Evolutionary conservation across 2,113 vertebrate genomes (phyloP), one percentile per base, ranked within the genome.

Genomic region (Loxodonta africana): DNA sequence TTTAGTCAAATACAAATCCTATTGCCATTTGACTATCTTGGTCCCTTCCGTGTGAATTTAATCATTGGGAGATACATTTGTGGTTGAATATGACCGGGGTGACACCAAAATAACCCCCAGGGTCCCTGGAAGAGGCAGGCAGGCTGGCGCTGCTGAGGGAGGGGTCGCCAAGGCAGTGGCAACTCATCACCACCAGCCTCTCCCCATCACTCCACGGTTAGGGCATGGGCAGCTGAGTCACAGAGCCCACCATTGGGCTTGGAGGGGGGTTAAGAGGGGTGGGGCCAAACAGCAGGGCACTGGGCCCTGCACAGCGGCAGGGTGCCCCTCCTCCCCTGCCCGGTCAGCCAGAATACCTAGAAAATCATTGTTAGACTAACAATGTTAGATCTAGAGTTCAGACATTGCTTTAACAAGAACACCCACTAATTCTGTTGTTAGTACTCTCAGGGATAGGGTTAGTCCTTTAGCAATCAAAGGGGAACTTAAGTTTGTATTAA

Each of bases 1-100:
- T 67, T 82, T 48, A 67, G n/a, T 81, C 93, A 91, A 85, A 91
- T 60, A 69, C 28, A 57, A 73, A 80, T 83, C 80, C 48, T 44
- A 14, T 10, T 53, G 63, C 23, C 37, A 65, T 62, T 30, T 60
- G 48, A 88, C 37, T 73, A 4, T 85, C 14, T 88, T 63, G 77
- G 21, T 71, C 51, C 21, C 91, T 87, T 78, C 33, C 53, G 30
- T 80, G 57, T 62, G 23, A 80, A 57, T 80, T 93, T 91, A 91
- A 37, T 67, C 14, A 23, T 20, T 88, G 78, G 20, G 76, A 90
- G 74, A 80, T 82, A 65, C 11, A 62, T 18, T 28, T 85, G 48
- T 69, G 30, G 41, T 51, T 48, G 28, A 80, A 51, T 57, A 21
- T 92, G 37, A 73, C 73, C 74, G 53, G 15, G 8, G 12, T 57